Evolutionary conservation across 2,797 vertebrate species (phyloP).

Genomic region (Erethizon dorsatum): DNA sequence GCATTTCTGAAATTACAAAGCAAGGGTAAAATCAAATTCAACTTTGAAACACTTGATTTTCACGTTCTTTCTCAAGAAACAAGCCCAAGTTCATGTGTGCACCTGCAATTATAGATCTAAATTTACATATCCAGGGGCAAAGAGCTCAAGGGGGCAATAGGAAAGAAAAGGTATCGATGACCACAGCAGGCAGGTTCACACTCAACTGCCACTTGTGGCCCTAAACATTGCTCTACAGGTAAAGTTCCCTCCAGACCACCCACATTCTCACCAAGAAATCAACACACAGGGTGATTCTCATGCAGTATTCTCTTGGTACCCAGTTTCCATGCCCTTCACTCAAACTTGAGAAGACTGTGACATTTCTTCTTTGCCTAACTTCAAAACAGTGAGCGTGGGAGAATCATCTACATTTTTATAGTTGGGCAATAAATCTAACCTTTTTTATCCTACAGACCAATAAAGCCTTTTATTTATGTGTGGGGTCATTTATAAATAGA

Average conservation of each 20-base stretch:
- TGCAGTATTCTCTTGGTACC: background rate
- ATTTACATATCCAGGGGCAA: background rate
- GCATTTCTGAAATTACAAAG: slow-evolving; percentile 19
- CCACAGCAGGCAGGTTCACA: background rate
- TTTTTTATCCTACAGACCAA: background rate
- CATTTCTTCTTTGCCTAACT: slow-evolving; percentile 45
- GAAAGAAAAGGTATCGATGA: slow-evolving; percentile 13
- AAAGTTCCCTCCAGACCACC: slow-evolving; percentile 1
- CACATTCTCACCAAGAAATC: background rate
- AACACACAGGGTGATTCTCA: background rate
- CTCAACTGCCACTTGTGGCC: background rate
- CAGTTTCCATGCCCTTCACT: background rate
- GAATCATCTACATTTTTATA: slow-evolving; percentile 50
- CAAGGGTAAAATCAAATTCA: background rate
- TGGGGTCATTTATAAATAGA: slow-evolving; percentile 70
- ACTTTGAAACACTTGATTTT: background rate
- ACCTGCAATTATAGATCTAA: background rate
- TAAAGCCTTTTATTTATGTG: slow-evolving; percentile 58
- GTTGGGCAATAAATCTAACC: slow-evolving; percentile 49
- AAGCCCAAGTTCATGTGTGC: background rate
- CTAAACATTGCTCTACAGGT: background rate
- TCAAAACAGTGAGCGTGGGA: slow-evolving; percentile 59
- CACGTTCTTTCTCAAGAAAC: background rate
- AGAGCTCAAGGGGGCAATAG: background rate
- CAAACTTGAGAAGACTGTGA: background rate